Percentiles rank a stretch among this genome's conserved stretches.
phyloP scores from a whole-genome alignment of 92 coral and sea anemone species.

The Parazoanthus swiftii region DNA sequence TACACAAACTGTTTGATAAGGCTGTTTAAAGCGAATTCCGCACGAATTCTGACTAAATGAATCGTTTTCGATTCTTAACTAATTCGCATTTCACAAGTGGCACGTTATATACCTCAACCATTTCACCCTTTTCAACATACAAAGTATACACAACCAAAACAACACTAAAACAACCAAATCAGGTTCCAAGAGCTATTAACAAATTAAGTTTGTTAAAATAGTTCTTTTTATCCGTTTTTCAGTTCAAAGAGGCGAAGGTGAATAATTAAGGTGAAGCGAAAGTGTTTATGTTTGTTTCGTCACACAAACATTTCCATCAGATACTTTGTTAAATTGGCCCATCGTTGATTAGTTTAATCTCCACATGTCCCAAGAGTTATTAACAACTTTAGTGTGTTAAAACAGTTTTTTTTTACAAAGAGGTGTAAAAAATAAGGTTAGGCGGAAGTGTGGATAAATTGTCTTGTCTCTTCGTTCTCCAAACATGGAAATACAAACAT shows the following conservation, averaged over 20 bases:
- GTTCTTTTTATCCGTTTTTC: background rate
- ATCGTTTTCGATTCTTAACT: background rate
- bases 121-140: background rate
- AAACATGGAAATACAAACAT: too few relatives aligned
- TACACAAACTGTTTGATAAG: background rate
- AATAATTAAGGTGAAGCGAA: too few relatives aligned
- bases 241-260: background rate
- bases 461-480: too few relatives aligned
- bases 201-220: too few relatives aligned
- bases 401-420: background rate
- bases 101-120: background rate
- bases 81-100: background rate
- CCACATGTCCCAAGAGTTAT: background rate
- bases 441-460: too few relatives aligned
- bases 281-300: too few relatives aligned
- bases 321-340: too few relatives aligned
- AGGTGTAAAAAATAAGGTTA: background rate
- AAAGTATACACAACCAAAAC: too few relatives aligned
- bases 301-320: too few relatives aligned
- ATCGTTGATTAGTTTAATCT: too few relatives aligned
- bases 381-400: background rate
- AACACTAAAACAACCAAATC: too few relatives aligned
- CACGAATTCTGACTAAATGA: background rate
- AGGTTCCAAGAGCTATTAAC: background rate
- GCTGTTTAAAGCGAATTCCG: background rate